Evolutionary conservation across 2,888 invertebrate genomes (phyloP), one percentile per base, ranked within the genome.

Genomic region (Diplolepis rosae): DNA sequence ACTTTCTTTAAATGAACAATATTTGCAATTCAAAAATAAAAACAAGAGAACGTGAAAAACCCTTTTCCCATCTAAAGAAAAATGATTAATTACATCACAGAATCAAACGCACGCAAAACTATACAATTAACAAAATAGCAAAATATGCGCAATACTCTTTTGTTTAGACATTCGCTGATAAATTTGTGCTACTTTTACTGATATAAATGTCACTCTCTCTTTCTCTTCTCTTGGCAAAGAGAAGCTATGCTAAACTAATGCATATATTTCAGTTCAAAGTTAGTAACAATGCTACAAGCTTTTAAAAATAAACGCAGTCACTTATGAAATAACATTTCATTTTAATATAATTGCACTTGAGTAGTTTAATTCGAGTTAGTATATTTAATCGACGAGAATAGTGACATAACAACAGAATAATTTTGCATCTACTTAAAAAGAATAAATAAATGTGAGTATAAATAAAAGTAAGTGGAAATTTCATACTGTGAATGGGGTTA

Each of bases 401-500:
- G n/a, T n/a, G n/a, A n/a, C n/a, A n/a, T n/a, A n/a, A n/a, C n/a
- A n/a, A n/a, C n/a, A n/a, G n/a, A n/a, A n/a, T n/a, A n/a, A n/a
- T n/a, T n/a, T n/a, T n/a, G n/a, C n/a, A n/a, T n/a, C n/a, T n/a
- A n/a, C n/a, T n/a, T n/a, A n/a, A n/a, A n/a, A n/a, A n/a, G n/a
- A n/a, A n/a, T n/a, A n/a, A n/a, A n/a, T n/a, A n/a, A n/a, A n/a
- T n/a, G n/a, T n/a, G n/a, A n/a, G n/a, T n/a, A n/a, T n/a, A n/a
- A n/a, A n/a, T n/a, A n/a, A n/a, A n/a, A n/a, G n/a, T n/a, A n/a
- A n/a, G n/a, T n/a, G n/a, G n/a, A n/a, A n/a, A n/a, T n/a, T n/a
- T n/a, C n/a, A n/a, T n/a, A n/a, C 39, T 61, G 24, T 35, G 24
- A 61, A 39, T 61, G 18, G 24, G 39, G 61, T 61, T 39, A 39